These are phyloP conservation scores for Thymelicus lineola DNA, from an alignment of 2,888 invertebrate genomes.

Conservation along the genomic window DNA sequence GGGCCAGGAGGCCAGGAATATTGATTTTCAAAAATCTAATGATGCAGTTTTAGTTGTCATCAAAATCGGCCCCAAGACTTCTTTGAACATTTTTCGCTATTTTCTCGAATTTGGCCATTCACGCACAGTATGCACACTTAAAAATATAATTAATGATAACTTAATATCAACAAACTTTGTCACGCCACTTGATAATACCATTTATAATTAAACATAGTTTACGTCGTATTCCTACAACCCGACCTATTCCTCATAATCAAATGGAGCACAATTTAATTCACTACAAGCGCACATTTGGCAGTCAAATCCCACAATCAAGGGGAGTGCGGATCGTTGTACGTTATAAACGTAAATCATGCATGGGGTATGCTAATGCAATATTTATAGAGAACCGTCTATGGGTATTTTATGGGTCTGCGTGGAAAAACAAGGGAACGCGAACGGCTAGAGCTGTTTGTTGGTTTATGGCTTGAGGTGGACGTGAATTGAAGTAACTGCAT, in stretches of 20 bases:
- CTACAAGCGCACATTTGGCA: conserved; percentile 47
- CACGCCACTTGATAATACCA: no score
- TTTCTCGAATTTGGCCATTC: no score
- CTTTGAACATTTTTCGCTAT: no score
- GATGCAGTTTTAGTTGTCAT: no score
- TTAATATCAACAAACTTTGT: no score
- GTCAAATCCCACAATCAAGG: conserved; percentile 51
- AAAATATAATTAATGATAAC: no score
- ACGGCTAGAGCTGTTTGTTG: conserved; percentile 20
- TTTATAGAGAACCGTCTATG: conserved; percentile 45
- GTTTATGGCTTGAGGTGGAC: conserved; percentile 13
- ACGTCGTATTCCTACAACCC: no score
- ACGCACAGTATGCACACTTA: no score
- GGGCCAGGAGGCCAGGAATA: no score
- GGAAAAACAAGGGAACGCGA: conserved; percentile 18
- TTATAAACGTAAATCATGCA: conserved; percentile 45
- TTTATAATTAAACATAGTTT: no score
- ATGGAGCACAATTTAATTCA: conserved; percentile 23
- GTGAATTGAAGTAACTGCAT: background rate
- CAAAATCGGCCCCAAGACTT: no score
- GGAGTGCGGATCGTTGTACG: conserved; percentile 48
- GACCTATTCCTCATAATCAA: conserved; percentile 31
- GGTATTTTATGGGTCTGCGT: conserved; percentile 32
- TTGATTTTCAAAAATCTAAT: no score
- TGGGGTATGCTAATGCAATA: conserved; percentile 55